Percentiles rank a stretch among this genome's conserved stretches.
Evolutionary conservation across 1,140 invertebrate species (phyloP).

Genomic region (Lepidostoma basale): DNA sequence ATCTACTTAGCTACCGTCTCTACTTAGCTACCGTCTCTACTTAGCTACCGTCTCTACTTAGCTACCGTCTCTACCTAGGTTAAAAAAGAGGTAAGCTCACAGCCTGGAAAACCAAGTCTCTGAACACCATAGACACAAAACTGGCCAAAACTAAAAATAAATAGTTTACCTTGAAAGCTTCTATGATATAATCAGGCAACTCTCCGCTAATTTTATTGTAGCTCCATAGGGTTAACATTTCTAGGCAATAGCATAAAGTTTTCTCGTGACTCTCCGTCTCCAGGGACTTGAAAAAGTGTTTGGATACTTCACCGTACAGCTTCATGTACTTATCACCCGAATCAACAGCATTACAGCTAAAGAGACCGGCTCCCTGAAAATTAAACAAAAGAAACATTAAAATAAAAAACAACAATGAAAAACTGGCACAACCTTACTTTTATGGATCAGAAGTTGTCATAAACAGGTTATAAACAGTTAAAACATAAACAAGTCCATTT

Average conservation of each 20-base stretch:
- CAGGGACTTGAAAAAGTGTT: slow-evolving; percentile 78
- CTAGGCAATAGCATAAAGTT: slow-evolving; percentile 79
- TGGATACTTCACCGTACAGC: slow-evolving; percentile 67
- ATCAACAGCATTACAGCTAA: slow-evolving; percentile 75
- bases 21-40: too few relatives aligned
- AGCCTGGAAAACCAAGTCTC: too few relatives aligned
- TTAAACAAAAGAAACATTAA: neutral
- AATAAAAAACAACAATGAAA: neutral
- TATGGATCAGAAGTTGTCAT: too few relatives aligned
- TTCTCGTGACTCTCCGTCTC: slow-evolving; percentile 93
- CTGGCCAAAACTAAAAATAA: neutral
- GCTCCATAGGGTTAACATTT: slow-evolving; percentile 83
- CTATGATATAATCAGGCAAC: slow-evolving; percentile 73
- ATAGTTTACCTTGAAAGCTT: slow-evolving; percentile 72
- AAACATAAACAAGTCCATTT: too few relatives aligned
- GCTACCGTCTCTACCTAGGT: too few relatives aligned
- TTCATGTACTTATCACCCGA: slow-evolving; percentile 61
- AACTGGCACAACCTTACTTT: too few relatives aligned
- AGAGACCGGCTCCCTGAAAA: slow-evolving; percentile 76
- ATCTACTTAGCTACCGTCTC: too few relatives aligned
- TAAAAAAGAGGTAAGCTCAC: too few relatives aligned
- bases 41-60: too few relatives aligned
- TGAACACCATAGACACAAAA: too few relatives aligned
- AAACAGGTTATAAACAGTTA: too few relatives aligned
- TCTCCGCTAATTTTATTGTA: slow-evolving; percentile 66